Evolutionary conservation across 2,888 invertebrate species (phyloP).

Genomic region (Phlogophora meticulosa): DNA sequence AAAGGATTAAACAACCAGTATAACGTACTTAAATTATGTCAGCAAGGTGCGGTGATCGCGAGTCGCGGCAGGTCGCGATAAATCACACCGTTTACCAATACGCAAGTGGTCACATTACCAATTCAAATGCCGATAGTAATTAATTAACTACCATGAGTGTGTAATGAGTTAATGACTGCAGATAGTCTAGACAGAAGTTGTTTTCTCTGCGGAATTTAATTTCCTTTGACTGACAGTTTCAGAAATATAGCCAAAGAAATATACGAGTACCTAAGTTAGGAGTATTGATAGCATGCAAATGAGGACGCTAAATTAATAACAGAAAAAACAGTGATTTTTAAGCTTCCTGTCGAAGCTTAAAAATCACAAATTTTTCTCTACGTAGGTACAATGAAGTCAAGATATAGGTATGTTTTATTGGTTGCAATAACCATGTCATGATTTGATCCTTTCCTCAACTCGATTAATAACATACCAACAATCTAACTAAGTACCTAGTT

Average conservation of each 20-base stretch:
- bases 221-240: too few species aligned
- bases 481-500: slow-evolving; percentile 17
- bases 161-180: slow-evolving; percentile 35
- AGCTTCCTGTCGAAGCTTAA: too few species aligned
- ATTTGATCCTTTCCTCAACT: not conserved
- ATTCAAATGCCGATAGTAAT: slow-evolving; percentile 20
- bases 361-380: too few species aligned
- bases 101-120: slow-evolving; percentile 28
- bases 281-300: too few species aligned
- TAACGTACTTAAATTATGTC: not conserved
- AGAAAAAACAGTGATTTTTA: too few species aligned
- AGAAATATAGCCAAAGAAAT: too few species aligned
- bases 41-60: not conserved
- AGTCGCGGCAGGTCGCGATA: slow-evolving; percentile 31
- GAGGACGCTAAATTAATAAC: too few species aligned
- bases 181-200: slow-evolving; percentile 14
- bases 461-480: slow-evolving; percentile 1
- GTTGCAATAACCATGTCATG: not conserved
- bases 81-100: slow-evolving; percentile 40
- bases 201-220: not conserved
- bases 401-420: too few species aligned
- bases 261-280: too few species aligned
- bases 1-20: not conserved
- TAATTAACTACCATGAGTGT: slow-evolving; percentile 28
- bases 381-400: too few species aligned